Base-by-base conservation (phyloP, 1,140 invertebrate species). In the Drosophila busckii region DNA sequence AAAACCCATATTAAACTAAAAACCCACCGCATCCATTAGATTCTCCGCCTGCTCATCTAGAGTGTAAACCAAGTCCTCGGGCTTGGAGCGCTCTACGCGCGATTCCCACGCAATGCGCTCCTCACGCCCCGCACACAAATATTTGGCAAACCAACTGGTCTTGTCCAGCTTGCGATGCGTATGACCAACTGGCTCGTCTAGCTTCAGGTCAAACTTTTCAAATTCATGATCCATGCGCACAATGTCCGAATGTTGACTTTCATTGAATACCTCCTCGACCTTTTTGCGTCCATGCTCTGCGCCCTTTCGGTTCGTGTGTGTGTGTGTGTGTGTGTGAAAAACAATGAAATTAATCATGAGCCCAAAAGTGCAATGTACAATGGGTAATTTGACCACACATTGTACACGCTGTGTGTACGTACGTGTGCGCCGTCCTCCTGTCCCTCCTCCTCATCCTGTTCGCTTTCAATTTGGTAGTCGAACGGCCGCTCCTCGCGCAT, bases 41-140 rank as follows among this genome's bases (percentile, higher is more conserved):
- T 87, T 63, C 19, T 87, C 85, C 0, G 85, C 84, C 23, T 87
- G 84, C 12, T 87, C 85, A 17, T 86, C 84, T 0, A 87, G 54
- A 0, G 75, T 75, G 5, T 78, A 61, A 0, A 31, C 20, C 1
- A 42, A 49, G 4, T 52, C 55, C 4, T 69, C 44, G 4, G 56
- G 52, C 4, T 71, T 78, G 1, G 75, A 46, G 7, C 71, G 50
- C 28, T 68, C 55, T 2, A 85, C 32, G 3, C 58, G 44, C 0
- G 64, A 58, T 12, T 73, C 49, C 73, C 73, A 80, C 10, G 41
- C 41, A 6, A 82, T 41, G 2, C 73, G 60, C 10, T 82, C 67
- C 1, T 82, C 69, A 0, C 69, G 54, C 3, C 54, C 26, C 0
- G 75, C 55, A 4, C 70, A 84, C 1, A 86, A 25, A 8, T 76